A percentile compares a stretch with the other conserved stretches of the same genome.
phyloP scores from a whole-genome alignment of 2,113 vertebrate genomes.

The Ceuthmochares aereus region DNA sequence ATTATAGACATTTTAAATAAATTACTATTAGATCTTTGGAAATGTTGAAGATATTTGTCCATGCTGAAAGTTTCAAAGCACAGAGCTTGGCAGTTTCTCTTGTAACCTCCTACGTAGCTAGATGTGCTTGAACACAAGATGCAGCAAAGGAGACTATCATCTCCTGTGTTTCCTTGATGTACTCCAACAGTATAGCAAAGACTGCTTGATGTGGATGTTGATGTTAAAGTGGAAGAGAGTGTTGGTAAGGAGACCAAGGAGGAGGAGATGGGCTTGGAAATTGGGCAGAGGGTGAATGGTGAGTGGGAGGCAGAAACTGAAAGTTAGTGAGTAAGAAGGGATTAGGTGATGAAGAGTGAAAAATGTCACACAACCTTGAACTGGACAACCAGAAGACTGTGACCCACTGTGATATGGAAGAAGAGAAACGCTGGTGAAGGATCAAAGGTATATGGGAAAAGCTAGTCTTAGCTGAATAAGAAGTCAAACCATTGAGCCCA shows the following conservation, averaged over 20 bases:
- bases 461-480: background rate
- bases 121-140: background rate
- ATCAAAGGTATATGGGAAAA: background rate
- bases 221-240: background rate
- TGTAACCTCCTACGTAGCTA: background rate
- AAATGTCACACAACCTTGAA: background rate
- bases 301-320: background rate
- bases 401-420: background rate
- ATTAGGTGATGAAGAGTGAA: background rate
- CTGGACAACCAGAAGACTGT: background rate
- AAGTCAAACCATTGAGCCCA: background rate
- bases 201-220: background rate
- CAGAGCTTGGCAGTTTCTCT: background rate
- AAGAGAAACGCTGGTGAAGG: background rate
- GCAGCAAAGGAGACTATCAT: background rate
- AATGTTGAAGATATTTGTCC: background rate
- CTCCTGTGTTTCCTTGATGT: background rate
- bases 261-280: background rate
- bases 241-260: background rate
- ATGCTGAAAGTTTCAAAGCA: background rate
- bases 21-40: background rate
- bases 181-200: background rate
- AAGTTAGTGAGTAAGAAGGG: background rate
- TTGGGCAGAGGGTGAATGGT: accelerated
- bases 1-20: background rate